Base-by-base conservation (phyloP, 2,797 vertebrate genomes). In the Sebastes dallii region DNA sequence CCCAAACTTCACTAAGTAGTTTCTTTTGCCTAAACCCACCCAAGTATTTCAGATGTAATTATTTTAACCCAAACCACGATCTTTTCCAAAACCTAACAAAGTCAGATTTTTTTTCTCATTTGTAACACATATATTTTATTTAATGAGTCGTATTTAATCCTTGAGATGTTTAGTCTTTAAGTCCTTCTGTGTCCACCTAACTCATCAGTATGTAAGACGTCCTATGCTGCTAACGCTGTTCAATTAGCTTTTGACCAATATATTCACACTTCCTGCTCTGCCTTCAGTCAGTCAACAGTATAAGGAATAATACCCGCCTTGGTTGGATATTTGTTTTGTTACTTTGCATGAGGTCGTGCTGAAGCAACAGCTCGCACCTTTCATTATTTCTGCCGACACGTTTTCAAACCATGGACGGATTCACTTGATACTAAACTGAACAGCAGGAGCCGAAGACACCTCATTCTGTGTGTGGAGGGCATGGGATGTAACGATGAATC, bases 401-500 rank as follows among this genome's bases (percentile, higher is more conserved):
- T 72, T 86, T 75, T 69, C 68, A 85, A 85, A 67, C 54, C 11
- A 8, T 25, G 58, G 55, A 80, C 34, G 66, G 39, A 76, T 72
- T 80, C 71, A 34, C 65, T 72, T 55, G 68, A 71, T 66, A n/a
- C 68, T 59, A 27, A 84, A 79, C 50, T 4, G 56, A 85, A 78
- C 80, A 88, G 86, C 81, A 69, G 69, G 77, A 77, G 84, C 32
- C 50, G 61, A 66, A 71, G 77, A 74, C 56, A 52, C 55, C 61
- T 75, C 59, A 71, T 54, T 6, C 56, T 56, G 73, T 11, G 54
- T 65, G 73, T 72, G 67, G 88, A 81, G 80, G 78, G 72, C 77
- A 87, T 13, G 22, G 39, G 78, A 78, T 78, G 81, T 72, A 70
- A 54, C 70, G 62, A 80, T 59, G 64, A 88, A 75, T 83, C 80